Evolutionary conservation across 1,140 invertebrate genomes (phyloP).

Genomic region (Drosophila busckii): DNA sequence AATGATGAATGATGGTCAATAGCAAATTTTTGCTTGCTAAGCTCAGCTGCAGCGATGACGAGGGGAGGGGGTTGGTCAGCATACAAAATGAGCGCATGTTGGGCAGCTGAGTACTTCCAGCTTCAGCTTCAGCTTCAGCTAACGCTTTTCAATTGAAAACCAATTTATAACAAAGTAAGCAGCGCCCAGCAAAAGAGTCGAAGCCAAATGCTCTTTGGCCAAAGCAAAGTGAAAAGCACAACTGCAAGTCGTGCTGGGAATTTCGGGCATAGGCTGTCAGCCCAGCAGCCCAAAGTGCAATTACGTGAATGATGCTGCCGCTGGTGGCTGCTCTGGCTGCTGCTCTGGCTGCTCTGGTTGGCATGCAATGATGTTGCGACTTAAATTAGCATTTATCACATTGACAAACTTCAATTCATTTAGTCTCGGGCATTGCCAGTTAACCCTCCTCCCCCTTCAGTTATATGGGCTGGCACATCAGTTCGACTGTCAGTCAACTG

Average conservation of each 20-base stretch:
- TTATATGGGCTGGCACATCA: background rate
- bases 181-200: background rate
- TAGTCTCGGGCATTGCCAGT: too few relatives aligned
- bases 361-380: constrained; percentile 53
- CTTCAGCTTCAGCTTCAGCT: too few relatives aligned
- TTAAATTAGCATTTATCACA: constrained; percentile 74
- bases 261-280: background rate
- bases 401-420: constrained; percentile 43
- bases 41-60: constrained; percentile 4
- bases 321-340: background rate
- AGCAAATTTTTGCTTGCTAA: constrained; percentile 37
- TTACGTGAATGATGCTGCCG: background rate
- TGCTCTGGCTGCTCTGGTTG: background rate
- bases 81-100: too few relatives aligned
- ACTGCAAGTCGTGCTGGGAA: background rate
- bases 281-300: too few relatives aligned
- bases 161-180: constrained; percentile 42
- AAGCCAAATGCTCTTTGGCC: background rate
- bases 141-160: constrained; percentile 48
- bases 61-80: constrained; percentile 30
- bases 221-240: constrained; percentile 3
- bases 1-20: constrained; percentile 75
- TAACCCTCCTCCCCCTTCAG: too few relatives aligned
- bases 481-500: constrained; percentile 5
- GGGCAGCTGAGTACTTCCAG: too few relatives aligned